Evolutionary conservation across 2,797 vertebrate species (phyloP), one percentile per base, ranked within the genome.

Genomic region (Lagodon rhomboides): DNA sequence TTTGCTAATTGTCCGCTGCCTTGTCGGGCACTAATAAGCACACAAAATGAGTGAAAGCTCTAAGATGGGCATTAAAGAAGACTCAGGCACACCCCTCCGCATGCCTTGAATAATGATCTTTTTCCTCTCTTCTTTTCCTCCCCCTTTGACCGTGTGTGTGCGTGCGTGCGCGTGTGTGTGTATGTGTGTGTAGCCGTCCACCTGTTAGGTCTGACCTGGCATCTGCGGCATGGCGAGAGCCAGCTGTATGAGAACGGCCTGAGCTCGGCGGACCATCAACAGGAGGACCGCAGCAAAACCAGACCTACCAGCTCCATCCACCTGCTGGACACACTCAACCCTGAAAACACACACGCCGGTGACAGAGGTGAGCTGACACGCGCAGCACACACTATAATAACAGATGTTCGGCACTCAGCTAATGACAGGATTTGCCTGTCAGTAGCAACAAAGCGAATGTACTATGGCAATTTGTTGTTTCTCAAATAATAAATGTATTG

Each of bases 191-290:
- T 90, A 99, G 97, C 96, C 93, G 97, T 98, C 87, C 98, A 98
- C 95, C 96, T 99, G 96, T 97, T 98, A 93, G 98, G 97, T 91
- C 95, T 99, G 95, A 98, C 97, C 89, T 99, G 98, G 98, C 98
- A 98, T 77, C 96, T 99, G 71, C 97, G 97, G 87, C 97, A 97
- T 67, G 96, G 97, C 53, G 97, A 97, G 92, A 96, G 96, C 88
- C 96, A 97, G 90, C 96, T 98, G 77, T 99, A 98, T 85, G 98
- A 98, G 93, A 98, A 98, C 25, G 97, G 97, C 85, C 92, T 98
- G 92, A 97, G 96, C 93, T 97, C 97, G 64, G 96, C 96, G 69
- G 96, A 94, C 87, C 95, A 95, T 92, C 96, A 96, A 77, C 96
- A 95, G 87, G 92, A 95, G 18, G 96, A 97, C 77, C 94, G 93